phyloP scores from a whole-genome alignment of 2,797 vertebrate species.

The Malacoctenus gilli region DNA sequence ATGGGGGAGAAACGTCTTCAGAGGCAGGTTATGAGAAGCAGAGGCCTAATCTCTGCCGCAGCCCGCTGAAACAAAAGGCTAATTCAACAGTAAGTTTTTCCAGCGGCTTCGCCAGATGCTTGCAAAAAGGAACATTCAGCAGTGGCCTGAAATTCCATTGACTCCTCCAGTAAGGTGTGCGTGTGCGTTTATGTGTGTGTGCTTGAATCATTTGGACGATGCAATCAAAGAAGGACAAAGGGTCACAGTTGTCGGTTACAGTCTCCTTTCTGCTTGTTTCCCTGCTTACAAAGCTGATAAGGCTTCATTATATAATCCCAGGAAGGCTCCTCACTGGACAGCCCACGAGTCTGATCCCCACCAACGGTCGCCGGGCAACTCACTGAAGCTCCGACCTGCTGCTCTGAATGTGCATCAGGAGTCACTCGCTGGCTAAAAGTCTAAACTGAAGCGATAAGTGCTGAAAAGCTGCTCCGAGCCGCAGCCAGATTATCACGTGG shows the following conservation, averaged over 20 bases:
- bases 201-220: conserved; percentile 7
- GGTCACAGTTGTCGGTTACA: conserved; percentile 6
- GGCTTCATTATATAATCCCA: too few relatives aligned
- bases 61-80: conserved; percentile 76
- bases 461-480: conserved; percentile 14
- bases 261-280: conserved; percentile 2
- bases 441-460: neutral
- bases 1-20: conserved; percentile 18
- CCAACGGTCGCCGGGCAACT: neutral
- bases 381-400: neutral
- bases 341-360: too few relatives aligned
- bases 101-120: conserved; percentile 69
- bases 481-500: conserved; percentile 11
- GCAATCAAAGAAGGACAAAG: conserved; percentile 13
- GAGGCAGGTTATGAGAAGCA: conserved; percentile 41
- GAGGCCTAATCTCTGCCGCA: conserved; percentile 59
- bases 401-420: neutral
- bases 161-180: conserved; percentile 54
- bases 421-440: neutral
- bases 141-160: conserved; percentile 66
- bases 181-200: conserved; percentile 28
- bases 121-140: conserved; percentile 57
- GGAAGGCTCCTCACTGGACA: too few relatives aligned
- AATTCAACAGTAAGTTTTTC: conserved; percentile 78
- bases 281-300: neutral